phyloP scores from a whole-genome alignment of 2,113 vertebrate species.

The Salvelinus sp. region DNA sequence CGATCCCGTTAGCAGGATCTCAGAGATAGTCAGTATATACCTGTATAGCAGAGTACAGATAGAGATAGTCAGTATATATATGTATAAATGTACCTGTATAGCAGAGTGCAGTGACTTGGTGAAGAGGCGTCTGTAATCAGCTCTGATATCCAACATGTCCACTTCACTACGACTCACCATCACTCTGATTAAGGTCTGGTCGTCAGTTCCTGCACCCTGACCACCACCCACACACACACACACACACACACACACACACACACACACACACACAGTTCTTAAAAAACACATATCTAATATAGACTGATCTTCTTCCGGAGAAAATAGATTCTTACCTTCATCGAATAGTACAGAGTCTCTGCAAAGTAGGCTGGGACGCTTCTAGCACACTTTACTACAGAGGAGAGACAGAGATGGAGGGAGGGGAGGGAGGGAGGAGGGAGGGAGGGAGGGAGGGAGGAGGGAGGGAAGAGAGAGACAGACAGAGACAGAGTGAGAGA shows the following conservation, averaged over 20 bases:
- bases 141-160: constrained; percentile 87
- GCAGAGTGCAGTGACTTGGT: constrained; percentile 80
- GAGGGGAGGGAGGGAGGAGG: too few relatives aligned
- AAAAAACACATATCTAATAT: neutral
- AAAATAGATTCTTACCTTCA: constrained; percentile 79
- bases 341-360: constrained; percentile 85
- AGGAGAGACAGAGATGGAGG: neutral
- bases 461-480: too few relatives aligned
- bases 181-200: constrained; percentile 86
- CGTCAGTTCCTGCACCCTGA: constrained; percentile 91
- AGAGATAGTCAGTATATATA: neutral
- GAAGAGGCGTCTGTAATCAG: constrained; percentile 82
- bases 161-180: constrained; percentile 89
- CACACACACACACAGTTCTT: too few relatives aligned
- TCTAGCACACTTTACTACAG: constrained; percentile 86
- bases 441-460: too few relatives aligned
- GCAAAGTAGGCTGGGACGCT: constrained; percentile 91
- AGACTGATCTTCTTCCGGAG: neutral
- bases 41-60: too few relatives aligned
- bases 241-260: too few relatives aligned
- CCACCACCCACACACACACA: too few relatives aligned
- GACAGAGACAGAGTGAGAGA: neutral
- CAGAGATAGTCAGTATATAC: too few relatives aligned
- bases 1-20: too few relatives aligned
- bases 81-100: constrained; percentile 61